Base-by-base conservation (phyloP, 2,797 vertebrate genomes). In the Hippocampus kuda region DNA sequence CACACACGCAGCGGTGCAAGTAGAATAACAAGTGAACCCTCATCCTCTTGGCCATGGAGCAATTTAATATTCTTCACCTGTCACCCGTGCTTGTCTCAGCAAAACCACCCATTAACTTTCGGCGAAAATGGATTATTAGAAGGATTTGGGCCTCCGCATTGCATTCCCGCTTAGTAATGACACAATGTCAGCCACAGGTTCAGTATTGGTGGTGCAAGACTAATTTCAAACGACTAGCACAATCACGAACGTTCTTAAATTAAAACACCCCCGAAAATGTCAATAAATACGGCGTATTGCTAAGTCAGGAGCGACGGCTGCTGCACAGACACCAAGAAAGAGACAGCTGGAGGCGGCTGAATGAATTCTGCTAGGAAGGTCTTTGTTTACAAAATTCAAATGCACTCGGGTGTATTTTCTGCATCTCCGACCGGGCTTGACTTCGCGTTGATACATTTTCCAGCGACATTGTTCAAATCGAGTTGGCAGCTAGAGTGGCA, bases 401-500 rank as follows among this genome's bases (percentile, higher is more conserved):
- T 26, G 24, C n/a, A 65, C 63, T n/a, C 13, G n/a, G 62, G n/a
- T 26, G 42, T 15, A 24, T 26, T 64, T 24, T n/a, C 38, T 44
- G 22, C 4, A 24, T 63, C 22, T 41, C 18, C 13, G 38, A 64
- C 63, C 63, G 24, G 63, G n/a, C 63, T 65, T 44, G 26, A 42
- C 42, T 22, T 42, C 11, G 44, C 4, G 44, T 49, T 48, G 42
- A 65, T 48, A 27, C 44, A 11, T 49, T 49, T 48, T 48, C 26
- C 22, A 44, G 62, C 48, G 63, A 48, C 63, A 27, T 48, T 49
- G n/a, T 18, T 65, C 63, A 65, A 48, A 65, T 48, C 15, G 24
- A 44, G 24, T 49, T 65, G 63, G 24, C 63, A 65, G 63, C 26
- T 48, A 8, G 24, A 65, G 44, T 48, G 63, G 44, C 26, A 46